Evolutionary conservation across 2,113 vertebrate genomes (phyloP), one percentile per base, ranked within the genome.

Genomic region (Pithys albifrons): DNA sequence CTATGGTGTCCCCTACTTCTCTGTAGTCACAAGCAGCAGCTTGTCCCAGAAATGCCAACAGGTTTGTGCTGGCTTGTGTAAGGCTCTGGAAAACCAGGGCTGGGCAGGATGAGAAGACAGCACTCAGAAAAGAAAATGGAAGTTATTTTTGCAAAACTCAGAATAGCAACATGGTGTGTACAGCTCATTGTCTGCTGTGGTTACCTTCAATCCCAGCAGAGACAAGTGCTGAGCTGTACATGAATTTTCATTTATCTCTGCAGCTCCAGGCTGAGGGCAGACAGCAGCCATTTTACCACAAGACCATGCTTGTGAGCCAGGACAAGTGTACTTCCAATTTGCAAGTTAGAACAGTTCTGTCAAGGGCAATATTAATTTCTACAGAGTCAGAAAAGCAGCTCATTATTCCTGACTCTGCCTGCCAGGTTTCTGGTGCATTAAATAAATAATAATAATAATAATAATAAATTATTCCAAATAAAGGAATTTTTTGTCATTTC

Each of bases 71-170:
- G 31, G 35, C 37, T 95, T 83, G 35, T 9, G 2, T 37, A 95
- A 91, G 31, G 79, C 51, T 82, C 45, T 58, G 37, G 74, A 91
- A 75, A 77, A 97, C 84, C 41, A 65, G 79, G 54, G 45, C 67
- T 82, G 91, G 94, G 88, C 75, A 85, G 27, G 16, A 77, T 39
- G 45, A 45, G 35, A 77, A 17, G 24, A 88, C 31, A 86, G 65
- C 72, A 70, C n/a, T 31, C 61, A 46, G 48, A 92, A 88, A 79
- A 91, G 61, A 76, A 91, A 90, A 89, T 18, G 11, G 18, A 58
- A 91, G 89, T 45, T 97, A 96, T 97, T 97, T 98, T 93, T 97
- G 95, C 77, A 86, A 85, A 74, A 85, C 87, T 83, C 79, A 84
- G 67, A 85, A 65, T 33, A 91, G 87, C 78, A 95, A 80, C 37